Evolutionary conservation across 2,797 vertebrate genomes (phyloP).

Genomic region (Danio aesculapii): DNA sequence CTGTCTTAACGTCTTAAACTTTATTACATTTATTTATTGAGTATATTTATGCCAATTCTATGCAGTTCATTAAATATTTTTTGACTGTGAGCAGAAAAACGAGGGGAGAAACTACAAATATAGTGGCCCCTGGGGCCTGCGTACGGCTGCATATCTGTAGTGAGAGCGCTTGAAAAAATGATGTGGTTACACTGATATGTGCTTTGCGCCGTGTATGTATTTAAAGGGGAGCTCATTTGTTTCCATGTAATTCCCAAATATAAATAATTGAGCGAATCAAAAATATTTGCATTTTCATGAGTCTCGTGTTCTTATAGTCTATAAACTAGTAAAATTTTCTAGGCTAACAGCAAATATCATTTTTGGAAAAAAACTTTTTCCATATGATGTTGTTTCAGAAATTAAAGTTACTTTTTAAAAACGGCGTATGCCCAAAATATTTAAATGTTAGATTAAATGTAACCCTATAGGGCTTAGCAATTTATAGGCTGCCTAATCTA

Average conservation of each 20-base stretch:
- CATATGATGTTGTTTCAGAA: too few species aligned
- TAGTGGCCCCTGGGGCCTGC: conserved; percentile 13
- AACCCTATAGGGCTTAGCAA: too few species aligned
- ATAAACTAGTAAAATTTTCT: not conserved
- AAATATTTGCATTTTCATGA: not conserved
- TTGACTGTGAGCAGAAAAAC: not conserved
- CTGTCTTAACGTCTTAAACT: too few species aligned
- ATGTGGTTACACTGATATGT: conserved; percentile 25
- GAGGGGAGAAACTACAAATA: conserved; percentile 31
- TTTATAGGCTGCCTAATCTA: too few species aligned
- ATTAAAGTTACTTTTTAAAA: not conserved
- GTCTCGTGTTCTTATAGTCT: not conserved
- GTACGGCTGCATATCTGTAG: conserved; percentile 33
- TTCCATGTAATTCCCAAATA: not conserved
- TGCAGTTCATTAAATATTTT: too few species aligned
- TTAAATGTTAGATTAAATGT: not conserved
- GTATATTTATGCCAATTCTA: too few species aligned
- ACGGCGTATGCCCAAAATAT: not conserved
- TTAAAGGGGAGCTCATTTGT: not conserved
- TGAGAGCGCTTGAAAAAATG: conserved; percentile 35
- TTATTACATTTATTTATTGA: too few species aligned
- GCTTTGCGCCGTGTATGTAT: conserved; percentile 18
- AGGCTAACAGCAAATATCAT: not conserved
- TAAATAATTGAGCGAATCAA: not conserved
- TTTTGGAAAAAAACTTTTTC: not conserved